Percentiles rank a stretch among this genome's conserved stretches.
Conservation (phyloP, 2,888 invertebrate genomes). For the Apotomis capreana region DNA sequence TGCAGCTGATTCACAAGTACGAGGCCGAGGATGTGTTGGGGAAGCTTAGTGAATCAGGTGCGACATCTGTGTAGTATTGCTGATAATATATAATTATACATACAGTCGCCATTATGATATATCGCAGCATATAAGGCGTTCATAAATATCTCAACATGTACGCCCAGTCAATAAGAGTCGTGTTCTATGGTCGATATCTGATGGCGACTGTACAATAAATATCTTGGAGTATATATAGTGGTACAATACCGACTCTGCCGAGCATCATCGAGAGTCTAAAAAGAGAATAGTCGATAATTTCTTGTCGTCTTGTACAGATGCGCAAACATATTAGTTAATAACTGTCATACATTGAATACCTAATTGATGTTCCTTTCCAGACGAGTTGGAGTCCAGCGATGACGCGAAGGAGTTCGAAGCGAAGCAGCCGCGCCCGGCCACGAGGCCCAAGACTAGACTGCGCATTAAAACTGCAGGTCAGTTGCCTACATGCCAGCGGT, state of each 20-base stretch:
- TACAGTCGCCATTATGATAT: too few species aligned
- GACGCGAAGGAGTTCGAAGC: slow-evolving; percentile 63
- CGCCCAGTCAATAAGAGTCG: too few species aligned
- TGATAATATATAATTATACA: not conserved
- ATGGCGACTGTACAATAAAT: too few species aligned
- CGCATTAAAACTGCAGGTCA: slow-evolving; percentile 84
- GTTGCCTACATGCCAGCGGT: not conserved
- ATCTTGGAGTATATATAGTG: too few species aligned
- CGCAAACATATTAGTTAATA: not conserved
- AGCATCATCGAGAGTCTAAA: too few species aligned
- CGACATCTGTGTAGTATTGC: not conserved
- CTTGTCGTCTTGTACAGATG: too few species aligned
- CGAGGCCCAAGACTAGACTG: slow-evolving; percentile 77
- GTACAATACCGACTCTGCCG: too few species aligned
- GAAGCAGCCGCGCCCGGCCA: slow-evolving; percentile 69
- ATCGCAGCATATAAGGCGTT: too few species aligned
- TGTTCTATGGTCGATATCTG: too few species aligned
- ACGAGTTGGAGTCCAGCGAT: slow-evolving; percentile 69
- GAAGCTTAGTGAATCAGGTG: slow-evolving; percentile 78
- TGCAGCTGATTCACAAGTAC: slow-evolving; percentile 81
- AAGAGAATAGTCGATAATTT: too few species aligned
- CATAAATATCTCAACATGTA: too few species aligned
- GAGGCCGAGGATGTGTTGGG: slow-evolving; percentile 81
- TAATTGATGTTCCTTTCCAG: slow-evolving; percentile 48
- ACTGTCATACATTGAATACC: not conserved